Conservation (phyloP, 1,140 invertebrate species). For the Antheraea mylitta region DNA sequence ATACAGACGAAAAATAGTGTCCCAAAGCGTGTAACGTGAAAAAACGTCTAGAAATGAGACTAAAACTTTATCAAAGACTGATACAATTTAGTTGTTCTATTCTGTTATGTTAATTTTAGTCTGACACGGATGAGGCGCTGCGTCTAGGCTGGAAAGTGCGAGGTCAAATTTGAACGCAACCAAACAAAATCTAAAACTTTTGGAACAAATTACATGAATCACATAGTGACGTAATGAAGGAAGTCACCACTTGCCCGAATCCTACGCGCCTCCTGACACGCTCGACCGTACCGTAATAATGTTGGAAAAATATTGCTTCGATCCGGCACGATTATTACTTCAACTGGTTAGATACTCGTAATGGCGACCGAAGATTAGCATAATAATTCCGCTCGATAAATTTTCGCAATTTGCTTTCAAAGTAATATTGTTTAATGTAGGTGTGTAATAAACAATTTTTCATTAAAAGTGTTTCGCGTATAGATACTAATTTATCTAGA, state of each 20-base stretch:
- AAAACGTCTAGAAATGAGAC: not conserved
- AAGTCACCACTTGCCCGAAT: constrained; percentile 63
- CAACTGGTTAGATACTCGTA: constrained; percentile 29
- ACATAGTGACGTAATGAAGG: constrained; percentile 66
- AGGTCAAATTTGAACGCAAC: constrained; percentile 42
- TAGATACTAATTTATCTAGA: not conserved
- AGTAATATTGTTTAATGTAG: not conserved
- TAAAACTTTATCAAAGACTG: not conserved
- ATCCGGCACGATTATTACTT: constrained; percentile 31
- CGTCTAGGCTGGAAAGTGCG: constrained; percentile 19
- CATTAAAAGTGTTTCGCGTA: not conserved
- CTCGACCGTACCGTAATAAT: constrained; percentile 43
- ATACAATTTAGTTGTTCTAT: constrained; percentile 12
- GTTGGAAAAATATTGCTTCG: constrained; percentile 43
- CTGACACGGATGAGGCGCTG: constrained; percentile 24
- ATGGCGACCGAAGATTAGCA: constrained; percentile 27
- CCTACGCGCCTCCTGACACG: constrained; percentile 49
- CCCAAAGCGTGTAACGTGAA: not conserved
- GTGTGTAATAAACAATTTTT: not conserved
- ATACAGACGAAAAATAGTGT: not conserved
- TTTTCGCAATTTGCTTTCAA: constrained; percentile 15
- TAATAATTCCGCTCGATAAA: constrained; percentile 29
- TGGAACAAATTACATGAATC: constrained; percentile 51
- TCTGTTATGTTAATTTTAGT: constrained; percentile 21
- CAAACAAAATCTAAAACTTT: constrained; percentile 25